phyloP scores from a whole-genome alignment of 2,888 invertebrate genomes.

The Oeneis ivallda region DNA sequence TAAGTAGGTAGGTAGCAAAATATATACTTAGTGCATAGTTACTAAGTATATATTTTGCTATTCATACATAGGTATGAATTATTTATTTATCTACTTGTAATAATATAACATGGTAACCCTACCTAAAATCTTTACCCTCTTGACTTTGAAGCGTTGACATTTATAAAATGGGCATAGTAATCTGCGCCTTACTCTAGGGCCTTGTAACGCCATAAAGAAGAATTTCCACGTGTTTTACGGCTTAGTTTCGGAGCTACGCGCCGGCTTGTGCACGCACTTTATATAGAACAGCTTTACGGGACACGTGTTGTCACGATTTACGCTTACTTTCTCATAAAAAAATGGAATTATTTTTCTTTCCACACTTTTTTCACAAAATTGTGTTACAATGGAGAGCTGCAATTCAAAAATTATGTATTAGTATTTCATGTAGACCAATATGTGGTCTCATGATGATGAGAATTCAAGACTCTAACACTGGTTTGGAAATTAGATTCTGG shows the following conservation, averaged over 20 bases:
- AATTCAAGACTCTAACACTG: no score
- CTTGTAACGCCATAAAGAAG: conserved; percentile 65
- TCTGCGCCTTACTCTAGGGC: conserved; percentile 42
- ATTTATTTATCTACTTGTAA: no score
- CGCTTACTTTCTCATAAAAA: conserved; percentile 30
- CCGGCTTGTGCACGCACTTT: conserved; percentile 47
- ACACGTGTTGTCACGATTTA: conserved; percentile 43
- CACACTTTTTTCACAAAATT: neutral
- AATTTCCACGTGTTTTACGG: conserved; percentile 67
- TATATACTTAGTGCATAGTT: no score
- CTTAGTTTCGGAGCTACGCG: conserved; percentile 56
- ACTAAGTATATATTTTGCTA: no score
- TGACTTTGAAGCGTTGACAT: conserved; percentile 57
- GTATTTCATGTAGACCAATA: no score
- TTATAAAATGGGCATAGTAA: conserved; percentile 66
- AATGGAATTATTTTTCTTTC: neutral
- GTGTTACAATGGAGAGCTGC: no score
- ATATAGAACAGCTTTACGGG: conserved; percentile 39
- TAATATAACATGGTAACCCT: conserved; percentile 12
- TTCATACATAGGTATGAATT: no score
- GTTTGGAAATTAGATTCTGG: no score
- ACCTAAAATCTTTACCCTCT: conserved; percentile 42
- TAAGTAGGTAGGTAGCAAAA: no score
- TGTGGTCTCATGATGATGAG: no score
- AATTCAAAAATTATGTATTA: no score